phyloP scores from a whole-genome alignment of 1,140 invertebrate species.

The Heliconius eleuchia region DNA sequence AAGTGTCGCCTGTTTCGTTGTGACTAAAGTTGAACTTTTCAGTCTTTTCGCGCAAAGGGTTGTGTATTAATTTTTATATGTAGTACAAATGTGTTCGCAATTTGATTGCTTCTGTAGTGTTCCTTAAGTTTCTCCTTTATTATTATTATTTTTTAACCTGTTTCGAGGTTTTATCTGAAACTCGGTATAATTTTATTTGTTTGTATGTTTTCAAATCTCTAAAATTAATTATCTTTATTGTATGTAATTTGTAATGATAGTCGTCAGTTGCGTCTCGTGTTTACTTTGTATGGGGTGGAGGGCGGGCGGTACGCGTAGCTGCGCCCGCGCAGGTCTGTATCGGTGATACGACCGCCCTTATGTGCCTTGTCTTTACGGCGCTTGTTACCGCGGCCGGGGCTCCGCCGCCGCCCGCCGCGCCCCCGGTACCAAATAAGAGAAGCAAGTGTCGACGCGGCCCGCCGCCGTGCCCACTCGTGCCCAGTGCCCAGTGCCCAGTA shows the following conservation, averaged over 20 bases:
- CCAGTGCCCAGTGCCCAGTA: background rate
- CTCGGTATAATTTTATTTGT: slow-evolving; percentile 33
- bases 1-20: slow-evolving; percentile 63
- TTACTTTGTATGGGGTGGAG: slow-evolving; percentile 4
- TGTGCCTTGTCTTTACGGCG: slow-evolving; percentile 39
- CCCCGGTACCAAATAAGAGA: slow-evolving; percentile 76
- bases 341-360: slow-evolving; percentile 22
- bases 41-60: slow-evolving; percentile 80
- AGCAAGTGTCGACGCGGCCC: slow-evolving; percentile 44
- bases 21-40: slow-evolving; percentile 79
- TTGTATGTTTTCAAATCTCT: slow-evolving; percentile 60
- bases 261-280: slow-evolving; percentile 45
- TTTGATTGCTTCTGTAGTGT: slow-evolving; percentile 81
- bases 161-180: slow-evolving; percentile 75
- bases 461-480: slow-evolving; percentile 4
- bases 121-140: slow-evolving; percentile 67
- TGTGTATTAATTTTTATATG: slow-evolving; percentile 81
- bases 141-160: slow-evolving; percentile 44
- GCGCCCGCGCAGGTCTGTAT: slow-evolving; percentile 24
- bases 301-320: slow-evolving; percentile 14
- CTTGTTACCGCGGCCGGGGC: slow-evolving; percentile 33
- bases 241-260: slow-evolving; percentile 54
- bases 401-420: slow-evolving; percentile 18
- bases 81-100: slow-evolving; percentile 82
- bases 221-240: slow-evolving; percentile 9